A percentile compares a stretch with the other conserved stretches of the same genome.
These are phyloP conservation scores for Polietes domitor DNA, from an alignment of 2,888 invertebrate genomes.

Conservation along the genomic window DNA sequence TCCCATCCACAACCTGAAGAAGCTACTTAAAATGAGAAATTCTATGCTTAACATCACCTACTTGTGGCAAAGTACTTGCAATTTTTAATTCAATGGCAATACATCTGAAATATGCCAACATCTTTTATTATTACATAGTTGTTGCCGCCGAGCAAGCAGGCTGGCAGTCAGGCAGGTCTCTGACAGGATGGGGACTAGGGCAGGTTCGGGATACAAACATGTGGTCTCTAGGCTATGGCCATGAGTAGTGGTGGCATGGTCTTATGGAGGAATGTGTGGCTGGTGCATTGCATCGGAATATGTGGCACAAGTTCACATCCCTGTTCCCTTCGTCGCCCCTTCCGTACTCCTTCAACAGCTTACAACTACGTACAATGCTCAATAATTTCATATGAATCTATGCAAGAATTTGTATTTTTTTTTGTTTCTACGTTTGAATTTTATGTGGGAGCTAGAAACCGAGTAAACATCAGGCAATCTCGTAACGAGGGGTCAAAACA, in stretches of 20 bases:
- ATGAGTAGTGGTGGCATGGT: background rate
- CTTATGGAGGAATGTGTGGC: background rate
- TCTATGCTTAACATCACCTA: conserved; percentile 48
- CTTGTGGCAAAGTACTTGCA: conserved; percentile 47
- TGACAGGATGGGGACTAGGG: no score
- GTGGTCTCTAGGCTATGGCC: no score
- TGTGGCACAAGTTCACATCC: background rate
- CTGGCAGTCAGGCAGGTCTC: no score
- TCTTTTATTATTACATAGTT: conserved; percentile 30
- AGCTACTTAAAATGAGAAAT: conserved; percentile 42
- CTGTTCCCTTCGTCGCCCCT: no score
- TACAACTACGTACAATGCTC: conserved; percentile 15
- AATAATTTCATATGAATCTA: conserved; percentile 51
- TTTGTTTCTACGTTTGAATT: conserved; percentile 2
- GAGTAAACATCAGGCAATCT: conserved; percentile 11
- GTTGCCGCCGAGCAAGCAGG: background rate
- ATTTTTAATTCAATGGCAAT: conserved; percentile 51
- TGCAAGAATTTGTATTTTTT: conserved; percentile 22
- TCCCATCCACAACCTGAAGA: no score
- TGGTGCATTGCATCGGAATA: background rate
- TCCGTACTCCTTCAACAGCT: no score
- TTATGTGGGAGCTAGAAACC: background rate
- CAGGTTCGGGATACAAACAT: no score
- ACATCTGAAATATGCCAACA: conserved; percentile 50
- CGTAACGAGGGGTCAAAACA: background rate